A percentile compares a stretch with the other conserved stretches of the same genome.
Evolutionary conservation across 2,888 invertebrate genomes (phyloP).

Genomic region (Epinotia nisella): DNA sequence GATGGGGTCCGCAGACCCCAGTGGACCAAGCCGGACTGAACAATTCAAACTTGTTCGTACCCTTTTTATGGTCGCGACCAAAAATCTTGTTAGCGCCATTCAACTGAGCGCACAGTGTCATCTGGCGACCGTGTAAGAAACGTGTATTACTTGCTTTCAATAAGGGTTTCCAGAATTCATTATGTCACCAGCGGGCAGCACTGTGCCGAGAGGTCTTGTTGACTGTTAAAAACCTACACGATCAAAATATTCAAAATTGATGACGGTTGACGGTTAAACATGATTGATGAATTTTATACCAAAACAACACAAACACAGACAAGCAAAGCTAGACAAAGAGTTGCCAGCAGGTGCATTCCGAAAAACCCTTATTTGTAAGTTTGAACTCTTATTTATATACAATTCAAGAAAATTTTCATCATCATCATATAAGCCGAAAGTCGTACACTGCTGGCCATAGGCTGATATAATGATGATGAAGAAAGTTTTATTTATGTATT

Average conservation of each 20-base stretch:
- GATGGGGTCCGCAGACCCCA: conserved; percentile 88
- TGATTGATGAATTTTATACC: no score
- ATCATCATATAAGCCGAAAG: no score
- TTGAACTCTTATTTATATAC: neutral
- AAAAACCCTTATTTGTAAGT: no score
- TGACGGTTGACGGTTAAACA: no score
- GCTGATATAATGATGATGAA: no score
- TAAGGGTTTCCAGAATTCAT: neutral
- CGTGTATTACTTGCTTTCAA: neutral
- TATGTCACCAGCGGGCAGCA: neutral
- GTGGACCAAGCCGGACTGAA: conserved; percentile 91
- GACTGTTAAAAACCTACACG: no score
- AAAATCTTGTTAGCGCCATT: conserved; percentile 59
- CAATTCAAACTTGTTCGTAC: conserved; percentile 62
- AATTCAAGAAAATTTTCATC: neutral
- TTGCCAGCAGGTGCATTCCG: no score
- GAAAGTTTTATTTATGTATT: no score
- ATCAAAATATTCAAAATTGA: no score
- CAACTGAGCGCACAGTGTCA: conserved; percentile 55
- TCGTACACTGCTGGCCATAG: no score
- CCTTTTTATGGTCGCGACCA: conserved; percentile 49
- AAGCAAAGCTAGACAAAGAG: no score
- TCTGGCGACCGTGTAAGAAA: conserved; percentile 51
- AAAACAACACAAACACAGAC: no score
- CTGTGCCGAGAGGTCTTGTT: neutral